Evolutionary conservation across 2,888 invertebrate species (phyloP).

Genomic region (Apodemia hepburni): DNA sequence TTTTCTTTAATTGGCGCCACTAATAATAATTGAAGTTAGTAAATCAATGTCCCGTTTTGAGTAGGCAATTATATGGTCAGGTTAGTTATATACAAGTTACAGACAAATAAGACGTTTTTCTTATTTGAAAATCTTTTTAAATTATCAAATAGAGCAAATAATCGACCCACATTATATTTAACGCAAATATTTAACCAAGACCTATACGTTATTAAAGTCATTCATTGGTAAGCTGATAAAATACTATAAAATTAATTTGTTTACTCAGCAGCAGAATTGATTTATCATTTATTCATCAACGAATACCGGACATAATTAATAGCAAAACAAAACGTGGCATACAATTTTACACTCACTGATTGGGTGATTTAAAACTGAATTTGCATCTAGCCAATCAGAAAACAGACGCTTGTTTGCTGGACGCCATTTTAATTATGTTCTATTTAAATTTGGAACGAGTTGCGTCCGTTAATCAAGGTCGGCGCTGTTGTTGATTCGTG

Average conservation of each 20-base stretch:
- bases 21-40: too few species aligned
- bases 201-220: not conserved
- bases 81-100: too few species aligned
- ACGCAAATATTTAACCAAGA: not conserved
- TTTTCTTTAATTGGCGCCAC: too few species aligned
- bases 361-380: constrained; percentile 14
- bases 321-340: constrained; percentile 8
- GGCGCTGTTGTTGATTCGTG: constrained; percentile 5
- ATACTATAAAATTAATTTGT: constrained; percentile 27
- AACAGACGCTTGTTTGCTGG: constrained; percentile 20
- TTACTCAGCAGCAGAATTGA: constrained; percentile 28
- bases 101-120: too few species aligned
- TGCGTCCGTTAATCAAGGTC: constrained; percentile 17
- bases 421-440: constrained; percentile 23
- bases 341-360: constrained; percentile 5
- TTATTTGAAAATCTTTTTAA: too few species aligned
- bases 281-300: constrained; percentile 31
- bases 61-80: too few species aligned
- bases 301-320: constrained; percentile 28
- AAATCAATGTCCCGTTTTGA: too few species aligned
- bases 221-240: constrained; percentile 19
- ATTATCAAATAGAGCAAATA: not conserved
- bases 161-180: not conserved
- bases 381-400: constrained; percentile 16
- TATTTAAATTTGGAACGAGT: constrained; percentile 24